These are phyloP conservation scores for Uria lomvia DNA, from an alignment of 2,113 vertebrate genomes.

Conservation along the genomic window DNA sequence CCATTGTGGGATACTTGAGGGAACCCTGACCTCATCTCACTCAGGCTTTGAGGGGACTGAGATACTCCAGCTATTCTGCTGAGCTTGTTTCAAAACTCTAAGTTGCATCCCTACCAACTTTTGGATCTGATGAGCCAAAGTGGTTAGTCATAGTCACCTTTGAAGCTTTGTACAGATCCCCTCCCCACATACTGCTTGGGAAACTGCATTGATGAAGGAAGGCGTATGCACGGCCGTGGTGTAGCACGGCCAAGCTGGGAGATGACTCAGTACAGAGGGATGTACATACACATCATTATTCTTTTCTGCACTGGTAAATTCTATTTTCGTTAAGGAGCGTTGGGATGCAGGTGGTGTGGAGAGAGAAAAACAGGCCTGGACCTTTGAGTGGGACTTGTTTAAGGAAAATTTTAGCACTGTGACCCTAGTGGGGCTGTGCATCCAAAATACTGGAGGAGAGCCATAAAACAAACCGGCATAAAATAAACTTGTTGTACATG, in stretches of 20 bases:
- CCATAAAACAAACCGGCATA: neutral
- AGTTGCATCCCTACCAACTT: neutral
- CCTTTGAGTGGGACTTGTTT: neutral
- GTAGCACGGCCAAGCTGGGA: neutral
- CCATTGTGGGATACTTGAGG: neutral
- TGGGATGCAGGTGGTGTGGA: neutral
- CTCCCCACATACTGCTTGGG: neutral
- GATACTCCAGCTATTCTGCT: neutral
- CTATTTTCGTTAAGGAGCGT: neutral
- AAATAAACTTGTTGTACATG: conserved; percentile 14
- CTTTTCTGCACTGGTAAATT: neutral
- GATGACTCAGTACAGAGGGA: neutral
- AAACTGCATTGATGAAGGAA: neutral
- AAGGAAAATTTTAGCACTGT: conserved; percentile 34
- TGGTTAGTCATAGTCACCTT: neutral
- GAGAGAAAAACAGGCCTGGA: neutral
- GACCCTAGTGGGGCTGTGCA: neutral
- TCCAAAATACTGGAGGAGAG: conserved; percentile 11
- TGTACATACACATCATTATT: neutral
- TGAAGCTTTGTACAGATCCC: neutral
- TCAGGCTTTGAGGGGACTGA: neutral
- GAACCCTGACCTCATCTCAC: neutral
- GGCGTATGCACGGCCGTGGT: too few relatives aligned
- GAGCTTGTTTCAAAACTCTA: neutral
- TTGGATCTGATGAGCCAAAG: neutral